Evolutionary conservation across 2,888 invertebrate species (phyloP).

Genomic region (Erebia palarica): DNA sequence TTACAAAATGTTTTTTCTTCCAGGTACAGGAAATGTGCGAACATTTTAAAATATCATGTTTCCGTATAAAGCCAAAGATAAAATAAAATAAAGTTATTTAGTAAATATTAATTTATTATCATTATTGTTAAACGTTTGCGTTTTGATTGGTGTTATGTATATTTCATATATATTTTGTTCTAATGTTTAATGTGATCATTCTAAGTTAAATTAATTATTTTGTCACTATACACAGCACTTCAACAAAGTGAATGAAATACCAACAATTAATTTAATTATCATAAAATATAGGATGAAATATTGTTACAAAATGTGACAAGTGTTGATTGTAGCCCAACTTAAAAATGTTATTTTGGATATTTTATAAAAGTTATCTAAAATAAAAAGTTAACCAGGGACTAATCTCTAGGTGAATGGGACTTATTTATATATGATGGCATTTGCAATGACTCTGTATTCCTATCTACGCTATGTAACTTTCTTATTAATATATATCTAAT

Average conservation of each 20-base stretch:
- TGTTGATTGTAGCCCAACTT: not conserved
- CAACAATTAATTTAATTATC: not conserved
- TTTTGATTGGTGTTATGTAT: slow-evolving; percentile 5
- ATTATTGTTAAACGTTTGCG: slow-evolving; percentile 8
- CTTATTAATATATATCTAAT: slow-evolving; percentile 5
- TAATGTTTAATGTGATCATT: not conserved
- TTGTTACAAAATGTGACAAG: slow-evolving; percentile 1
- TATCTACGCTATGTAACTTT: not conserved
- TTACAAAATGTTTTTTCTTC: slow-evolving; percentile 49
- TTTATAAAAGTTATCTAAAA: not conserved
- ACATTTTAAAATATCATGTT: slow-evolving; percentile 95
- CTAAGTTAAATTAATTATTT: not conserved
- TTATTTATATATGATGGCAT: not conserved
- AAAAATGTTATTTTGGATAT: not conserved
- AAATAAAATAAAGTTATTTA: slow-evolving; percentile 55
- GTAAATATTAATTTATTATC: slow-evolving; percentile 17
- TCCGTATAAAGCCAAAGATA: slow-evolving; percentile 81
- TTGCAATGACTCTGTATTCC: slow-evolving; percentile 4
- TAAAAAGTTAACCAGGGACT: not conserved
- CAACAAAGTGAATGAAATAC: not conserved
- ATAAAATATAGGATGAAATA: not conserved
- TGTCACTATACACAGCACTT: not conserved
- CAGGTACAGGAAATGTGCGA: slow-evolving; percentile 98
- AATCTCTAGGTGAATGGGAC: not conserved
- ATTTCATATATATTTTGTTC: slow-evolving; percentile 4